Percentiles rank a stretch among this genome's conserved stretches.
Evolutionary conservation across 1,140 invertebrate genomes (phyloP).

Genomic region (Nilaparvata lugens): DNA sequence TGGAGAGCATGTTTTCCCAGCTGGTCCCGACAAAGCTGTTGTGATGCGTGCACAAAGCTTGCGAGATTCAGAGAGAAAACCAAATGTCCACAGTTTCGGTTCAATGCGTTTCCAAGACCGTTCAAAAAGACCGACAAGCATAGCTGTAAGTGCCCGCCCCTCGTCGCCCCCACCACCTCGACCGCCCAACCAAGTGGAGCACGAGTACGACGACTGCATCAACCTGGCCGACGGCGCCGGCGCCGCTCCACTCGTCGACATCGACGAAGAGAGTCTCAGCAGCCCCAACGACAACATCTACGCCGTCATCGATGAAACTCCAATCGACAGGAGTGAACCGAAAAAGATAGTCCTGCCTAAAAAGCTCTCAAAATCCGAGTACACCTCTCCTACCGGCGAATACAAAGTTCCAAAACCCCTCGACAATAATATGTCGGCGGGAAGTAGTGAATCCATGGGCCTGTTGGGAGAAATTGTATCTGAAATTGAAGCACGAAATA

Average conservation of each 20-base stretch:
- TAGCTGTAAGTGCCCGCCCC: conserved; percentile 46
- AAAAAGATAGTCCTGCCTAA: conserved; percentile 15
- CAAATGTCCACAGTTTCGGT: conserved; percentile 62
- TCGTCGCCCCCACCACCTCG: conserved; percentile 53
- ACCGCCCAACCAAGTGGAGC: conserved; percentile 45
- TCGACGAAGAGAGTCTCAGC: conserved; percentile 48
- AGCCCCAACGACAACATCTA: conserved; percentile 65
- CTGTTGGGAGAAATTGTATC: conserved; percentile 74
- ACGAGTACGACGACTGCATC: conserved; percentile 63
- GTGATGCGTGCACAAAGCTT: conserved; percentile 68
- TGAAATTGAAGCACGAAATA: conserved; percentile 74
- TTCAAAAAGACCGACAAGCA: conserved; percentile 58
- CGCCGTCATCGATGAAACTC: conserved; percentile 71
- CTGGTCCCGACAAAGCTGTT: conserved; percentile 40
- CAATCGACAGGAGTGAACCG: conserved; percentile 27
- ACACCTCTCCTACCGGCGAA: conserved; percentile 38
- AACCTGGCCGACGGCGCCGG: conserved; percentile 43
- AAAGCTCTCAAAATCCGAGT: conserved; percentile 28
- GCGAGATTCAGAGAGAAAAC: conserved; percentile 45
- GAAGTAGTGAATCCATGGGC: conserved; percentile 51
- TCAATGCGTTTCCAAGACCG: conserved; percentile 57
- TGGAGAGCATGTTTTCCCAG: conserved; percentile 35
- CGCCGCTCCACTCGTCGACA: conserved; percentile 46
- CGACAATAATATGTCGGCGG: conserved; percentile 29
- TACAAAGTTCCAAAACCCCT: conserved; percentile 16